phyloP scores from a whole-genome alignment of 2,888 invertebrate species.

The Diploptera punctata region DNA sequence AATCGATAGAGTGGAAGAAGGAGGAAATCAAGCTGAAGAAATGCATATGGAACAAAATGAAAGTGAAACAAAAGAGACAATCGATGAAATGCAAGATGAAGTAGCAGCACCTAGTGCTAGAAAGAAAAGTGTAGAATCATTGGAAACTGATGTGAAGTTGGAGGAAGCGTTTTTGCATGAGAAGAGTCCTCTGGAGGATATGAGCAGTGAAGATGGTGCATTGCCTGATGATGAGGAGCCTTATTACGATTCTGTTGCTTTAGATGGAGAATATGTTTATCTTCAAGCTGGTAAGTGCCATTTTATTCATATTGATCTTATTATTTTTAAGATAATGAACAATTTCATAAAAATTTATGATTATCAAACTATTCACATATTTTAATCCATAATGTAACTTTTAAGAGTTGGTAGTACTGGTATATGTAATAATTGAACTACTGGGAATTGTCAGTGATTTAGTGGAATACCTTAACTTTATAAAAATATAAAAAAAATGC shows the following conservation, averaged over 20 bases:
- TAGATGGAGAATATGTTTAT: slow-evolving; percentile 75
- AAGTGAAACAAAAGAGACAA: neutral
- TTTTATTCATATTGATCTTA: no score
- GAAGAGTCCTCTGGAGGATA: slow-evolving; percentile 22
- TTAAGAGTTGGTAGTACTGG: no score
- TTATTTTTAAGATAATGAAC: no score
- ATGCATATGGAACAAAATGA: neutral
- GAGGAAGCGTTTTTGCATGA: slow-evolving; percentile 7
- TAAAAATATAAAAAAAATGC: no score
- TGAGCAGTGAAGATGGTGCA: slow-evolving; percentile 32
- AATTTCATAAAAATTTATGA: no score
- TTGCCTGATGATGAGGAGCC: slow-evolving; percentile 55
- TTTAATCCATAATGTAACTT: no score
- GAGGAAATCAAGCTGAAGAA: neutral
- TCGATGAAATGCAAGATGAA: slow-evolving; percentile 10
- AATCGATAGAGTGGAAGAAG: neutral
- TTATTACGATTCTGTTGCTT: slow-evolving; percentile 62
- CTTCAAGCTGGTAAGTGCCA: slow-evolving; percentile 68
- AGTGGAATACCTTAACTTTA: no score
- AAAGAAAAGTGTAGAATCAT: neutral
- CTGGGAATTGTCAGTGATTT: no score
- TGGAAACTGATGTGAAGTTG: neutral
- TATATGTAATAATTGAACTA: no score
- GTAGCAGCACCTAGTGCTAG: neutral
- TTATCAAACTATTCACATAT: no score